phyloP scores from a whole-genome alignment of 2,888 invertebrate species.

The Calephelis perditalis region DNA sequence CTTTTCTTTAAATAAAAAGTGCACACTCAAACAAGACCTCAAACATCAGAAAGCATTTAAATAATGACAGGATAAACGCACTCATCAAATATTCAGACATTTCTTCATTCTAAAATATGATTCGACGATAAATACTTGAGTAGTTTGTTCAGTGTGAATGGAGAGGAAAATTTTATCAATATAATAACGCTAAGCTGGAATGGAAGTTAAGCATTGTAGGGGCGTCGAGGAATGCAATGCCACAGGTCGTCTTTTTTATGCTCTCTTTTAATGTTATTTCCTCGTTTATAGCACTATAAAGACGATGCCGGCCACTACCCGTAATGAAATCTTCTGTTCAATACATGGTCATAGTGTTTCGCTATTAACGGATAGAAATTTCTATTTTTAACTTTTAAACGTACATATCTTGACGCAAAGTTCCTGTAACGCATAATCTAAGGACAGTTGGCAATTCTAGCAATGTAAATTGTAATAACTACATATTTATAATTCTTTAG shows the following conservation, averaged over 20 bases:
- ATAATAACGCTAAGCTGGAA: constrained; percentile 39
- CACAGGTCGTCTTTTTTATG: constrained; percentile 74
- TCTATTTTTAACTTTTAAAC: neutral
- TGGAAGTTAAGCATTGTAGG: constrained; percentile 42
- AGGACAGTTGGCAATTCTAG: too few relatives aligned
- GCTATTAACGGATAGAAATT: constrained; percentile 27
- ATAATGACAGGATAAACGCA: too few relatives aligned
- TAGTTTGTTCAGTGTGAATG: constrained; percentile 17
- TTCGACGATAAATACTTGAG: constrained; percentile 13
- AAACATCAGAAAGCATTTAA: too few relatives aligned
- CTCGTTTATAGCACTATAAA: constrained; percentile 75
- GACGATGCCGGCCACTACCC: constrained; percentile 73
- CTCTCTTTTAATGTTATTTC: constrained; percentile 71
- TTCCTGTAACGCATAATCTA: too few relatives aligned
- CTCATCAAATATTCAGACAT: neutral
- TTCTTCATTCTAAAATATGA: neutral
- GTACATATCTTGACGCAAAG: too few relatives aligned
- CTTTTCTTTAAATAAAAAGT: too few relatives aligned
- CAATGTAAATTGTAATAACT: too few relatives aligned
- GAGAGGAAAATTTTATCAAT: constrained; percentile 31
- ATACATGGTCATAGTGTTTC: constrained; percentile 53
- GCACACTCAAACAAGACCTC: too few relatives aligned
- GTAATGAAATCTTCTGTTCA: constrained; percentile 76
- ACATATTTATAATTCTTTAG: too few relatives aligned
- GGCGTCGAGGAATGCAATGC: constrained; percentile 63